Evolutionary conservation across 2,888 invertebrate genomes (phyloP).

Genomic region (Chloromyia formosa): DNA sequence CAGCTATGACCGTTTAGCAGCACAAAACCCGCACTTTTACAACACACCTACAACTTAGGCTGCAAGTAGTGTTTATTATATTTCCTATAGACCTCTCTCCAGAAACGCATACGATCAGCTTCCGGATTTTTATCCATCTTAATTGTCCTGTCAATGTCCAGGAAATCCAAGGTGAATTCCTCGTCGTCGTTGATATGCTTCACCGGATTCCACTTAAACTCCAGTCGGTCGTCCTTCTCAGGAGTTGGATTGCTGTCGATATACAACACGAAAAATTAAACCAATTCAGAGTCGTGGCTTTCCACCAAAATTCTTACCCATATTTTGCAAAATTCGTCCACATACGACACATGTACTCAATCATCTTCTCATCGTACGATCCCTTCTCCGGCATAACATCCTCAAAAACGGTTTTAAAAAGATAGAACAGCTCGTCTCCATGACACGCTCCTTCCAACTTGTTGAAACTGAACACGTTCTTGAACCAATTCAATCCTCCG

Average conservation of each 20-base stretch:
- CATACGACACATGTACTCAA: constrained; percentile 65
- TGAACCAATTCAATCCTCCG: constrained; percentile 67
- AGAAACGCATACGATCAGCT: constrained; percentile 58
- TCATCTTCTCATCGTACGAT: constrained; percentile 57
- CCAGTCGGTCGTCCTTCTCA: constrained; percentile 44
- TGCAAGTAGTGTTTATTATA: constrained; percentile 53
- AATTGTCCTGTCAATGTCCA: constrained; percentile 56
- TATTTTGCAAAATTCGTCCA: constrained; percentile 73
- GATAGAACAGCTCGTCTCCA: constrained; percentile 70
- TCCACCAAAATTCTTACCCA: constrained; percentile 60
- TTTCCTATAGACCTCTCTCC: constrained; percentile 57
- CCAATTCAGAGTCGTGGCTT: too few species aligned
- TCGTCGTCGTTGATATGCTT: constrained; percentile 43
- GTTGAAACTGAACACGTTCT: constrained; percentile 63
- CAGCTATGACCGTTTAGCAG: too few species aligned
- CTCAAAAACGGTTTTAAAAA: constrained; percentile 63
- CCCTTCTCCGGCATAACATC: constrained; percentile 49
- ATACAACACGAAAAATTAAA: neutral
- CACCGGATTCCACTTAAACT: constrained; percentile 57
- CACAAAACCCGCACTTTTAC: too few species aligned
- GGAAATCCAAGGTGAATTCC: constrained; percentile 56
- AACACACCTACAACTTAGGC: constrained; percentile 42
- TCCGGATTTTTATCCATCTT: constrained; percentile 58
- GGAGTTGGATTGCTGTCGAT: constrained; percentile 59
- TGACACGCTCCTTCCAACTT: constrained; percentile 68